Evolutionary conservation across 2,888 invertebrate species (phyloP).

Genomic region (Nesidiocoris tenuis): DNA sequence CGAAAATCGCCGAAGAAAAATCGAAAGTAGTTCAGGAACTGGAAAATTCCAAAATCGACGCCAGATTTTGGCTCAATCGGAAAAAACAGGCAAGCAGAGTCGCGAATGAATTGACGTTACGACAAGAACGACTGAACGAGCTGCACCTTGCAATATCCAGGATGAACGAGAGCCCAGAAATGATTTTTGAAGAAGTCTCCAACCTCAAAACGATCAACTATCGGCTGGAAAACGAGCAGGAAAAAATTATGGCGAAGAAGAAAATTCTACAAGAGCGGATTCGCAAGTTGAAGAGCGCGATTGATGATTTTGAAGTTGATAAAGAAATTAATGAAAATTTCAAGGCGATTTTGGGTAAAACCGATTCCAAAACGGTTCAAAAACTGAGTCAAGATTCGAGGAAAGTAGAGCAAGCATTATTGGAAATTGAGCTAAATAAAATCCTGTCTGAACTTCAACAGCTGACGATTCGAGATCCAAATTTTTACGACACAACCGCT

Average conservation of each 20-base stretch:
- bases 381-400: not conserved
- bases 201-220: no score
- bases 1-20: not conserved
- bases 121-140: not conserved
- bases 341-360: no score
- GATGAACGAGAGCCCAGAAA: not conserved
- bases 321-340: no score
- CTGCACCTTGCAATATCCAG: not conserved
- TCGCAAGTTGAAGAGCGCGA: no score
- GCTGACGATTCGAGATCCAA: no score
- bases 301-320: no score
- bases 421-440: not conserved
- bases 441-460: not conserved
- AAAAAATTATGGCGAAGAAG: no score
- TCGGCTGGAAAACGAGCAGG: no score
- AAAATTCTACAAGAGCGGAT: no score
- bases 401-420: not conserved
- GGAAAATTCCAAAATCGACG: not conserved
- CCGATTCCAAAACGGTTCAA: not conserved
- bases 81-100: not conserved
- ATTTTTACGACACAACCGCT: no score
- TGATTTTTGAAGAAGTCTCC: not conserved
- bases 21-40: not conserved
- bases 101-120: not conserved
- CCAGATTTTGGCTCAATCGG: not conserved